Evolutionary conservation across 2,113 vertebrate species (phyloP).

Genomic region (Lophius piscatorius): DNA sequence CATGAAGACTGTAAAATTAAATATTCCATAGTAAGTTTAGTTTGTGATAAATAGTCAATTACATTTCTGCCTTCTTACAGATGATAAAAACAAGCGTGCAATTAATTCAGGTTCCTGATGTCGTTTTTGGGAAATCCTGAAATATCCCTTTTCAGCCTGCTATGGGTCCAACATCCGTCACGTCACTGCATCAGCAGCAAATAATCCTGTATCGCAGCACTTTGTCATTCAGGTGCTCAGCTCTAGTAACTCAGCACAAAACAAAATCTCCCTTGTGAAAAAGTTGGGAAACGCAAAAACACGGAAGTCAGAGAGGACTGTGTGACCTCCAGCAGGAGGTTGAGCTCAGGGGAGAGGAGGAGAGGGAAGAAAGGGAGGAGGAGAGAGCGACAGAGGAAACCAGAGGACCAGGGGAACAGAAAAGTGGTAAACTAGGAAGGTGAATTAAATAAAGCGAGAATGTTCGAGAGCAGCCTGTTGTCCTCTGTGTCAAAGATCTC

Average conservation of each 20-base stretch:
- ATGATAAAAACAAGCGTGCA: background rate
- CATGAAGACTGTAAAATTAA: too few species aligned
- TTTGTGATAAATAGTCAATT: too few species aligned
- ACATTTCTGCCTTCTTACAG: too few species aligned
- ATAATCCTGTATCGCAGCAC: background rate
- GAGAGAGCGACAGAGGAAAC: background rate
- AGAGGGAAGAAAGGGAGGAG: background rate
- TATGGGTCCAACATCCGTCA: background rate
- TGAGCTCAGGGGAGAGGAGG: constrained; percentile 19
- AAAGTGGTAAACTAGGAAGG: constrained; percentile 6
- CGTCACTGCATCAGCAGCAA: background rate
- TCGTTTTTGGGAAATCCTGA: too few species aligned
- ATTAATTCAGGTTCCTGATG: background rate
- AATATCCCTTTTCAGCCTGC: background rate
- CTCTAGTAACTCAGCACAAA: background rate
- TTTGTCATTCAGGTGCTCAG: background rate
- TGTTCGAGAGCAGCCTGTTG: constrained; percentile 16
- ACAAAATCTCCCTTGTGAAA: too few species aligned
- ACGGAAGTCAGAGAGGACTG: background rate
- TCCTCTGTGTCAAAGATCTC: constrained; percentile 65
- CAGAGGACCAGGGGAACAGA: background rate
- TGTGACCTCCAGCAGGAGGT: constrained; percentile 49
- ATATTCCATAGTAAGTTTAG: too few species aligned
- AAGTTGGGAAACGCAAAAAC: too few species aligned
- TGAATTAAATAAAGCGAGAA: background rate